Evolutionary conservation across 2,888 invertebrate genomes (phyloP).

Genomic region (Onthophagus sagittarius): DNA sequence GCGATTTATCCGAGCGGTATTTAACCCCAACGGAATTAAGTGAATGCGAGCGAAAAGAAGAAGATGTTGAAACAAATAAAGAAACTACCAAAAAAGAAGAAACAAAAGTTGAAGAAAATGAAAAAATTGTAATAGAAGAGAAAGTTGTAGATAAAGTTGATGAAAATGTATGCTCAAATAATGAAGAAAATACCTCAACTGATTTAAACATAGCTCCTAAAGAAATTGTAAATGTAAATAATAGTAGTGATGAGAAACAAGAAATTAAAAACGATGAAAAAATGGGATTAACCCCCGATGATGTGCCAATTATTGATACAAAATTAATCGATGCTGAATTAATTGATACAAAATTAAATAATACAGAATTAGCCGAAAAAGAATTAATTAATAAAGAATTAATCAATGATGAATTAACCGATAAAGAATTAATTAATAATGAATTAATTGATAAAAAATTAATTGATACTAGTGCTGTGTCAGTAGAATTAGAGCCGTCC

Average conservation of each 20-base stretch:
- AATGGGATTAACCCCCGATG: not conserved
- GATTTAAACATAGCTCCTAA: constrained; percentile 19
- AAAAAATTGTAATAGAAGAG: constrained; percentile 27
- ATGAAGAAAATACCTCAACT: constrained; percentile 26
- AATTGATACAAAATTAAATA: not conserved
- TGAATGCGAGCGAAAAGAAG: constrained; percentile 42
- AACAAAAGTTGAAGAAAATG: constrained; percentile 19
- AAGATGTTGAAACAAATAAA: constrained; percentile 28
- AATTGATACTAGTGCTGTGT: constrained; percentile 50
- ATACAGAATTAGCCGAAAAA: constrained; percentile 9
- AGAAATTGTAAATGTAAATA: constrained; percentile 26
- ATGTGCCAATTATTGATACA: not conserved
- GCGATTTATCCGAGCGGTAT: constrained; percentile 66
- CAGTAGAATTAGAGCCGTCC: constrained; percentile 51
- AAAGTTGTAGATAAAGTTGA: constrained; percentile 25
- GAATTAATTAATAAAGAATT: constrained; percentile 36
- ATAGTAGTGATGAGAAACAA: constrained; percentile 35
- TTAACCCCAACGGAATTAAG: constrained; percentile 64
- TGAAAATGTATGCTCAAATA: constrained; percentile 25
- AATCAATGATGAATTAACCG: not conserved
- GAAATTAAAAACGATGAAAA: not conserved
- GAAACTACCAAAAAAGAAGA: constrained; percentile 1
- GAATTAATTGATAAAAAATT: constrained; percentile 25
- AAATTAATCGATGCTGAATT: not conserved
- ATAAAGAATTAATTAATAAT: not conserved